Evolutionary conservation across 1,140 invertebrate species (phyloP).

Genomic region (Oryctes rhinoceros): DNA sequence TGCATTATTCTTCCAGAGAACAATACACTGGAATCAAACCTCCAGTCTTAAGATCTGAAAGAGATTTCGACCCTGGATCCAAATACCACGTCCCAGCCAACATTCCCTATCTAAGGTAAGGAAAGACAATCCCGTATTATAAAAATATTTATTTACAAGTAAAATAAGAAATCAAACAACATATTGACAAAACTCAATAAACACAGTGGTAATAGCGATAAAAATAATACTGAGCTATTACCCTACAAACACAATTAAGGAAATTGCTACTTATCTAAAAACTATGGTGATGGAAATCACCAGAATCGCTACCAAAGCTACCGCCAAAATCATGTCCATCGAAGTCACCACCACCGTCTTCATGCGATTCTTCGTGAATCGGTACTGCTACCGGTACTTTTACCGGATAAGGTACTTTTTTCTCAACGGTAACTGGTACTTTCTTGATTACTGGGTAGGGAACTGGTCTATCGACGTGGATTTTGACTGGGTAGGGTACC

Average conservation of each 20-base stretch:
- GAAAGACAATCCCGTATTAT: slow-evolving; percentile 43
- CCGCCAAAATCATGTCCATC: slow-evolving; percentile 53
- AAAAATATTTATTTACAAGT: slow-evolving; percentile 46
- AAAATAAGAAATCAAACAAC: slow-evolving; percentile 14
- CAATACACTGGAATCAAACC: slow-evolving; percentile 85
- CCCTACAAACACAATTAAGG: neutral
- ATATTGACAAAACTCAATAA: slow-evolving; percentile 1
- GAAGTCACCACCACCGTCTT: slow-evolving; percentile 51
- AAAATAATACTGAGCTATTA: slow-evolving; percentile 36
- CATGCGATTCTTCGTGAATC: slow-evolving; percentile 62
- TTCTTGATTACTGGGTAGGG: slow-evolving; percentile 73
- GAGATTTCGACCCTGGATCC: slow-evolving; percentile 89
- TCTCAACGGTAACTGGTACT: slow-evolving; percentile 68
- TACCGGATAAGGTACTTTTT: slow-evolving; percentile 69
- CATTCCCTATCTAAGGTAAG: slow-evolving; percentile 89
- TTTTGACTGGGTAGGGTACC: slow-evolving; percentile 71
- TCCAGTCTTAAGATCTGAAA: slow-evolving; percentile 82
- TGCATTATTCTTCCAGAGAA: slow-evolving; percentile 65
- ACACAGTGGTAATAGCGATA: neutral
- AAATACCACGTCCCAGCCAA: slow-evolving; percentile 92
- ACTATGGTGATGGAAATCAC: slow-evolving; percentile 48
- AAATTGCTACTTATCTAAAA: slow-evolving; percentile 8
- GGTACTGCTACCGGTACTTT: slow-evolving; percentile 72
- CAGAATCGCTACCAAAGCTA: slow-evolving; percentile 45
- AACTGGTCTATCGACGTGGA: slow-evolving; percentile 70